A percentile compares a stretch with the other conserved stretches of the same genome.
Evolutionary conservation across 2,113 vertebrate genomes (phyloP).

Genomic region (Carollia perspicillata): DNA sequence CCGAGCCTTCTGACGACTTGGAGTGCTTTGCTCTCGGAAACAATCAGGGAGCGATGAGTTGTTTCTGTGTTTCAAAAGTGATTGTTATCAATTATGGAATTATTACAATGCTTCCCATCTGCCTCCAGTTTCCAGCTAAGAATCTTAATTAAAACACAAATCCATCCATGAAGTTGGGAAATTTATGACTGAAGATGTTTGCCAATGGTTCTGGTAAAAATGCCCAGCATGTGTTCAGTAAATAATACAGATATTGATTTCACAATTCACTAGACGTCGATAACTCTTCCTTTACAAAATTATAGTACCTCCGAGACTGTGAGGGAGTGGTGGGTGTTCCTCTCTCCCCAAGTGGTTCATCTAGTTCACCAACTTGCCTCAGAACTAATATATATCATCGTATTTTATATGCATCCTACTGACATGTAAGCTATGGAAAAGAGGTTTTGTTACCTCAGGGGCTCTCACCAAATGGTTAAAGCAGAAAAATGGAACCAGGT

Average conservation of each 20-base stretch:
- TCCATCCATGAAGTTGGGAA: slow-evolving; percentile 26
- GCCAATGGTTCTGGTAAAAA: slow-evolving; percentile 37
- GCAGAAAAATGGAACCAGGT: background rate
- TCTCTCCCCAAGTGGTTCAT: background rate
- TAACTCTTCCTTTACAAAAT: slow-evolving; percentile 50
- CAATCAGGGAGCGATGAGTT: slow-evolving; percentile 19
- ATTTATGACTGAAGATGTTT: slow-evolving; percentile 58
- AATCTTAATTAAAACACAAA: slow-evolving; percentile 67
- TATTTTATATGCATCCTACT: background rate
- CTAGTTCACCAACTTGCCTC: background rate
- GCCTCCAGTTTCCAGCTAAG: slow-evolving; percentile 39
- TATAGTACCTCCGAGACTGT: background rate
- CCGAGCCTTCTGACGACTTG: background rate
- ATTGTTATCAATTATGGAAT: slow-evolving; percentile 61
- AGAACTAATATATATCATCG: background rate
- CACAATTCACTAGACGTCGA: background rate
- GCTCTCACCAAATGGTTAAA: background rate
- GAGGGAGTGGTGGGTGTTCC: background rate
- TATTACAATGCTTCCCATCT: slow-evolving; percentile 49
- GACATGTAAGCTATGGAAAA: background rate
- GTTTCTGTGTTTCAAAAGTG: slow-evolving; percentile 32
- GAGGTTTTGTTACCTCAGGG: background rate
- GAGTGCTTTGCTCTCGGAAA: background rate
- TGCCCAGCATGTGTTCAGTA: slow-evolving; percentile 19
- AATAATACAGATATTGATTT: slow-evolving; percentile 50